Percentiles rank a stretch among this genome's conserved stretches.
Conservation (phyloP, 2,888 invertebrate species). For the Agrochola macilenta region DNA sequence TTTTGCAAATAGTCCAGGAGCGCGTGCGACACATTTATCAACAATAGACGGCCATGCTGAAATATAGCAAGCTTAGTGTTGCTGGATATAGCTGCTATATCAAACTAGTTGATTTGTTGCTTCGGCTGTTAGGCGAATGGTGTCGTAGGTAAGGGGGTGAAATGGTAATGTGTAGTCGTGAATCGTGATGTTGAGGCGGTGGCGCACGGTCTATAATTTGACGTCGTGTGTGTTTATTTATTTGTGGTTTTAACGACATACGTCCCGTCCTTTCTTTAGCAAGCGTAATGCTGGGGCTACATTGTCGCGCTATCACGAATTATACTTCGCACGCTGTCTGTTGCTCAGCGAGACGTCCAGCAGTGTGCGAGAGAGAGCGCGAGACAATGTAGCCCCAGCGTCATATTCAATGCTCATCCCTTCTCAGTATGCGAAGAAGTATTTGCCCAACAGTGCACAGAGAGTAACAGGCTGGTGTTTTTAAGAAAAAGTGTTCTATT, state of each 20-base stretch:
- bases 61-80: slow-evolving; percentile 40
- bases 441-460: too few relatives aligned
- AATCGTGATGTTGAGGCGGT: not conserved
- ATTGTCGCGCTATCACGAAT: too few relatives aligned
- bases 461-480: not conserved
- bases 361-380: too few relatives aligned
- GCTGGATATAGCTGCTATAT: not conserved
- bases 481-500: not conserved
- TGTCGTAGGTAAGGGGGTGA: not conserved
- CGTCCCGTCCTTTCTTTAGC: not conserved
- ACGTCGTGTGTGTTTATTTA: not conserved
- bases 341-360: too few relatives aligned
- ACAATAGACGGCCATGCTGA: slow-evolving; percentile 37
- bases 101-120: slow-evolving; percentile 41
- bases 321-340: too few relatives aligned
- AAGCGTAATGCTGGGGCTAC: too few relatives aligned
- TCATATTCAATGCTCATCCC: not conserved
- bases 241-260: not conserved
- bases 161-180: not conserved
- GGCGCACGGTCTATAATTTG: not conserved
- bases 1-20: slow-evolving; percentile 5
- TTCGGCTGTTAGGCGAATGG: not conserved
- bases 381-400: too few relatives aligned
- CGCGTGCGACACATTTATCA: slow-evolving; percentile 47
- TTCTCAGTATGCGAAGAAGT: not conserved